Base-by-base conservation (phyloP, 1,140 invertebrate species). In the Contarinia nasturtii region DNA sequence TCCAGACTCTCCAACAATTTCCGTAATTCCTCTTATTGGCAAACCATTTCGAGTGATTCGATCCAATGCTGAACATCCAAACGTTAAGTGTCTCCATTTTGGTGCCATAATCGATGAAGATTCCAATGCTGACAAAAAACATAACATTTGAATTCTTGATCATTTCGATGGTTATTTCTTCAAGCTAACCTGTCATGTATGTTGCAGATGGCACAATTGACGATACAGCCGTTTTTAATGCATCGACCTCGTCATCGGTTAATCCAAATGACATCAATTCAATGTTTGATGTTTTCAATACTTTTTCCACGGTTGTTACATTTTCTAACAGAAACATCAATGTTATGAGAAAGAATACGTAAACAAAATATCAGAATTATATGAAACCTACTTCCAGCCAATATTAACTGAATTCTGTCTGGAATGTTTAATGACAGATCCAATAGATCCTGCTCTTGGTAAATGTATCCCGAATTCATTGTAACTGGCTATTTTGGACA, bases 1-100 rank as follows among this genome's bases (percentile, higher is more conserved):
- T 8, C 81, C 82, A 65, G 84, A 81, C 60, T 79, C 76, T 12
- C 87, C 88, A 63, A 75, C 77, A 56, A 93, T 73, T 70, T 93
- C 86, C 43, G 81, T 86, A 14, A 93, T 74, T 18, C 81, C 79
- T 48, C 74, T 71, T 48, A 66, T 69, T 21, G 75, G 63, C 45
- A 90, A 69, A n/a, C 87, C 87, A 33, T 86, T 86, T 54, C 64
- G 57, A 21, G 80, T 64, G 48, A 75, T 57, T 20, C 55, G 52
- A 62, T 86, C 76, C 45, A 86, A 59, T 21, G 58, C 55, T 15
- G 47, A 18, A 57, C 78, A 82, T n/a, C 80, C 77, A 50, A 71
- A 73, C 42, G 68, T 67, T 40, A 82, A 51, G 46, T 61, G 57
- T 0, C 55, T 51, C 64, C 61, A 67, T 57, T 52, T 43, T 38